phyloP scores from a whole-genome alignment of 2,113 vertebrate genomes.

The Campylomormyrus numenius region DNA sequence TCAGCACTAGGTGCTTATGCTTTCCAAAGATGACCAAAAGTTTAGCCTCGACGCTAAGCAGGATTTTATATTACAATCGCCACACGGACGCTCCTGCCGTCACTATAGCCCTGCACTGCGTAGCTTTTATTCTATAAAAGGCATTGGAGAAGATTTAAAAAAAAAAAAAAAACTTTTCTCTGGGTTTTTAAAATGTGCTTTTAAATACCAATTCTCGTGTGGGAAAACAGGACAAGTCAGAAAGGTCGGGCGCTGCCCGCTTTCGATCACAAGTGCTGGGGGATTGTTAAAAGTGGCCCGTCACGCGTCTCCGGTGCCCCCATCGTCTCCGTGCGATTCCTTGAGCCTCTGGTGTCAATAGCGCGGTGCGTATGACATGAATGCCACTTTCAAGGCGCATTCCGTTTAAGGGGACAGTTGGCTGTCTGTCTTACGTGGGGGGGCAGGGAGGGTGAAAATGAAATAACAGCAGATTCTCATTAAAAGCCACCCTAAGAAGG shows the following conservation, averaged over 20 bases:
- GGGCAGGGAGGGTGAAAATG: background rate
- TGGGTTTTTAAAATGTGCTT: background rate
- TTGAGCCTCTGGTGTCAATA: background rate
- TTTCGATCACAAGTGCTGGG: background rate
- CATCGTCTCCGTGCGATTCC: background rate
- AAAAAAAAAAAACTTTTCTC: background rate
- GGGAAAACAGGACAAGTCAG: background rate
- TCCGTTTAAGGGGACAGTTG: background rate
- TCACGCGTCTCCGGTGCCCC: background rate
- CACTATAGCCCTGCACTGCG: background rate
- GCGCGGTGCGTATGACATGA: background rate
- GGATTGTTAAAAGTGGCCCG: background rate
- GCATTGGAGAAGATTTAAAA: background rate
- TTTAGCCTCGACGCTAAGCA: background rate
- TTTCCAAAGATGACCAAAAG: background rate
- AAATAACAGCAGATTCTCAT: slow-evolving; percentile 5
- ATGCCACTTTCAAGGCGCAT: background rate
- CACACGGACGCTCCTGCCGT: background rate
- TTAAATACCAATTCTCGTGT: background rate
- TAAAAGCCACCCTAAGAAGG: background rate
- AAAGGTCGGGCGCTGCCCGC: background rate
- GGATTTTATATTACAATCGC: background rate
- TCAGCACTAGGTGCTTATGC: background rate
- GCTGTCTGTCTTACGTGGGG: background rate
- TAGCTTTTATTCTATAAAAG: background rate